These are phyloP conservation scores for Hyles lineata DNA, from an alignment of 2,888 invertebrate species.

Conservation along the genomic window DNA sequence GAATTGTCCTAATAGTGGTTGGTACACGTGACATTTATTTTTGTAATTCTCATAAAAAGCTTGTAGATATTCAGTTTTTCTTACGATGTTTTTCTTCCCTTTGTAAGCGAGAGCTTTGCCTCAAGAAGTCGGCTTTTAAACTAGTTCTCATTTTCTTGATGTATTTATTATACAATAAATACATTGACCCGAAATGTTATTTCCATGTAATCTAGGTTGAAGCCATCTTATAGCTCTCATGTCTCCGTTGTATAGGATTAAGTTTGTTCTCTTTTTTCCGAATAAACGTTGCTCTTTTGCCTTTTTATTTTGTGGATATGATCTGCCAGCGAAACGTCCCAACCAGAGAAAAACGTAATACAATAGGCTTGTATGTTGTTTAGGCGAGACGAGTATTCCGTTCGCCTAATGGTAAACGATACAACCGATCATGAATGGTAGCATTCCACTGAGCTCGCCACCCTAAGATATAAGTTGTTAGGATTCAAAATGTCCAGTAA, in stretches of 20 bases:
- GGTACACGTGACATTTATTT: background rate
- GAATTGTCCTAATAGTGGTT: too few relatives aligned
- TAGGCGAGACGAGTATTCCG: too few relatives aligned
- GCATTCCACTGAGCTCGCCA: too few relatives aligned
- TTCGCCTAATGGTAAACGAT: too few relatives aligned
- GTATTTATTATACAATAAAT: background rate
- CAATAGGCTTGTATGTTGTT: background rate
- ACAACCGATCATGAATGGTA: too few relatives aligned
- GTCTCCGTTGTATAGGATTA: slow-evolving; percentile 1
- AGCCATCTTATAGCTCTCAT: background rate
- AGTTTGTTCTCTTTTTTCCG: background rate
- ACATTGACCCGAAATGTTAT: background rate
- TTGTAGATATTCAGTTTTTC: too few relatives aligned
- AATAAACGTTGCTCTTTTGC: background rate
- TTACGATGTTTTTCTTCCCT: too few relatives aligned
- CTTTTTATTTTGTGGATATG: background rate
- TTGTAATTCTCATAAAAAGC: background rate
- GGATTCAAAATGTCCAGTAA: too few relatives aligned
- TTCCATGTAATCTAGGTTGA: slow-evolving; percentile 1
- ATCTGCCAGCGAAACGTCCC: background rate
- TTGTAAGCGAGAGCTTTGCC: too few relatives aligned
- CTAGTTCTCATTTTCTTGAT: too few relatives aligned
- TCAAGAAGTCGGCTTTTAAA: too few relatives aligned
- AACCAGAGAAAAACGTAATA: background rate
- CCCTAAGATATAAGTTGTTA: too few relatives aligned